Evolutionary conservation across 2,888 invertebrate genomes (phyloP).

Genomic region (Orgyia antiqua): DNA sequence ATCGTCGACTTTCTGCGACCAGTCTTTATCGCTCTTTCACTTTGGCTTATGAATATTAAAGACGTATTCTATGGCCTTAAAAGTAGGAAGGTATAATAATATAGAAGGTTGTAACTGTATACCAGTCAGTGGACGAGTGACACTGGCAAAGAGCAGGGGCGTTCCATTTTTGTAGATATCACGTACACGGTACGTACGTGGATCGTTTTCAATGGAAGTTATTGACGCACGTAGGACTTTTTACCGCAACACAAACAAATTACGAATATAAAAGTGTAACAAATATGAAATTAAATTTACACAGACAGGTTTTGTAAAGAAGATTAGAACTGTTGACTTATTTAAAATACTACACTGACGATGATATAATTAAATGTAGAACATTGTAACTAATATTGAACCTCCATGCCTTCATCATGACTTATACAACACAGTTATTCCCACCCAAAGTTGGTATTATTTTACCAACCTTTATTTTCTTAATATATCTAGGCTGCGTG

Average conservation of each 20-base stretch:
- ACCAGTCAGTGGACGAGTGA: slow-evolving; percentile 64
- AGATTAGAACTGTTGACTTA: too few relatives aligned
- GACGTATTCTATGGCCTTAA: slow-evolving; percentile 51
- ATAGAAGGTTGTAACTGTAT: slow-evolving; percentile 66
- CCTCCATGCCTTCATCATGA: too few relatives aligned
- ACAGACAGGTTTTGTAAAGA: too few relatives aligned
- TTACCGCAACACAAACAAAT: slow-evolving; percentile 54
- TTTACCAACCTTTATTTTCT: slow-evolving; percentile 8
- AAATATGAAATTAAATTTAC: too few relatives aligned
- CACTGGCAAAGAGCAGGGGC: slow-evolving; percentile 62
- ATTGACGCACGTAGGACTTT: slow-evolving; percentile 55
- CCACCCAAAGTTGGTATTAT: slow-evolving; percentile 7
- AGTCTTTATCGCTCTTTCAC: slow-evolving; percentile 44
- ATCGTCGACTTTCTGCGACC: slow-evolving; percentile 29
- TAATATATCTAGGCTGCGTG: slow-evolving; percentile 10
- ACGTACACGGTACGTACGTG: slow-evolving; percentile 59
- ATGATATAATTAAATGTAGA: too few relatives aligned
- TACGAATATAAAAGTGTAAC: too few relatives aligned
- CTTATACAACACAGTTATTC: slow-evolving; percentile 1
- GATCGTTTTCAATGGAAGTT: slow-evolving; percentile 36
- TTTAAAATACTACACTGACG: too few relatives aligned
- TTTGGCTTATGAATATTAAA: slow-evolving; percentile 61
- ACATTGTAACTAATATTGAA: too few relatives aligned
- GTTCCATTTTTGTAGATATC: slow-evolving; percentile 56
- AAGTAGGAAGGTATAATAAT: slow-evolving; percentile 41